These are phyloP conservation scores for Globia sparganii DNA, from an alignment of 2,888 invertebrate species.

Conservation along the genomic window DNA sequence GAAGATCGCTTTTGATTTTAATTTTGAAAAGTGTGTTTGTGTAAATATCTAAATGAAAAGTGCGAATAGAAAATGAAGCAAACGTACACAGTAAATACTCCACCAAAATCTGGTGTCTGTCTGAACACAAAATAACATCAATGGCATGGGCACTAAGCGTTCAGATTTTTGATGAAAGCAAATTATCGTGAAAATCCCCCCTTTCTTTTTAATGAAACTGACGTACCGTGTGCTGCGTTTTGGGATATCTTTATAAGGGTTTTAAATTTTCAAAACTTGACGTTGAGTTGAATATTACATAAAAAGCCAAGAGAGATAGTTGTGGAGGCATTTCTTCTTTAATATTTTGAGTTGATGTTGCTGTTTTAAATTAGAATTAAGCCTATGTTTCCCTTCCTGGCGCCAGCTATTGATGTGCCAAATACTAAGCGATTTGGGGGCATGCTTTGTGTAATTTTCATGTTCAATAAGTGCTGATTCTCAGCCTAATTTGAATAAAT, in stretches of 20 bases:
- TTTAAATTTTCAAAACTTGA: neutral
- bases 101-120: neutral
- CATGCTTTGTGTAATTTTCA: too few species aligned
- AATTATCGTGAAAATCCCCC: neutral
- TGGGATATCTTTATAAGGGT: neutral
- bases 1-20: too few species aligned
- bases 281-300: neutral
- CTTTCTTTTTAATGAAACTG: conserved; percentile 5
- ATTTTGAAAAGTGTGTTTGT: neutral
- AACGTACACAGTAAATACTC: neutral
- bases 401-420: neutral
- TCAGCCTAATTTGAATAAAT: too few species aligned
- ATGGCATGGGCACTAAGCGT: neutral
- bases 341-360: neutral
- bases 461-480: too few species aligned
- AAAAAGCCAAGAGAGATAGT: neutral
- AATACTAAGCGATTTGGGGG: too few species aligned
- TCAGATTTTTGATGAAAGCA: conserved; percentile 2
- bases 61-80: neutral
- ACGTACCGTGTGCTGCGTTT: neutral
- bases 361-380: neutral
- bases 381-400: too few species aligned
- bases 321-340: neutral
- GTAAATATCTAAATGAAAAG: neutral
- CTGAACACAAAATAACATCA: neutral